These are phyloP conservation scores for Solea solea DNA, from an alignment of 2,113 vertebrate species.

Conservation along the genomic window DNA sequence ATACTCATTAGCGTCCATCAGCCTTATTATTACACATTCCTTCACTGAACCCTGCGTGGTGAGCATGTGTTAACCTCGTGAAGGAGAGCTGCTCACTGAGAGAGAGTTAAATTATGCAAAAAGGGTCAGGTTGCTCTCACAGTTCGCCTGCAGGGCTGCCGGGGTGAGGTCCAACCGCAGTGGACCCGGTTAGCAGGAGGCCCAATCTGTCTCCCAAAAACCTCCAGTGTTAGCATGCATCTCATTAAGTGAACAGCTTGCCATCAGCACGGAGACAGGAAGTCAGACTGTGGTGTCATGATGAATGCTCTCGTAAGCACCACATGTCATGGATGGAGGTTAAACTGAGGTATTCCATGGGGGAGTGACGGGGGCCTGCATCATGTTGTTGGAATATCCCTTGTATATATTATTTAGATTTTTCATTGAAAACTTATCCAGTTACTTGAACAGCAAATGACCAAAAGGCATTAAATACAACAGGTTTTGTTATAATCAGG, in stretches of 20 bases:
- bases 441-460: neutral
- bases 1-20: conserved; percentile 12
- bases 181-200: conserved; percentile 75
- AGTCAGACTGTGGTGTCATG: conserved; percentile 81
- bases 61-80: conserved; percentile 2
- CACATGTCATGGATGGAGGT: conserved; percentile 67
- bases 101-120: conserved; percentile 59
- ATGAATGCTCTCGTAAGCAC: conserved; percentile 76
- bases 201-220: conserved; percentile 74
- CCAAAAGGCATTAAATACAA: neutral
- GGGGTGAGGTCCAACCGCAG: conserved; percentile 61
- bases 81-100: conserved; percentile 24
- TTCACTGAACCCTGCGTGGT: conserved; percentile 13
- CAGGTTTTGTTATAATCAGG: neutral
- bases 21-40: conserved; percentile 23
- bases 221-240: conserved; percentile 75
- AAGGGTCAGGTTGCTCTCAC: conserved; percentile 51
- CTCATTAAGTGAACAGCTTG: conserved; percentile 83
- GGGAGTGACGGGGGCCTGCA: neutral
- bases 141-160: conserved; percentile 70
- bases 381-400: conserved; percentile 6
- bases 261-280: conserved; percentile 79
- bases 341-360: conserved; percentile 56
- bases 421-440: neutral
- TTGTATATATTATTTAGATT: neutral